These are phyloP conservation scores for Cataglyphis cursor DNA, from an alignment of 2,888 invertebrate genomes.

Conservation along the genomic window DNA sequence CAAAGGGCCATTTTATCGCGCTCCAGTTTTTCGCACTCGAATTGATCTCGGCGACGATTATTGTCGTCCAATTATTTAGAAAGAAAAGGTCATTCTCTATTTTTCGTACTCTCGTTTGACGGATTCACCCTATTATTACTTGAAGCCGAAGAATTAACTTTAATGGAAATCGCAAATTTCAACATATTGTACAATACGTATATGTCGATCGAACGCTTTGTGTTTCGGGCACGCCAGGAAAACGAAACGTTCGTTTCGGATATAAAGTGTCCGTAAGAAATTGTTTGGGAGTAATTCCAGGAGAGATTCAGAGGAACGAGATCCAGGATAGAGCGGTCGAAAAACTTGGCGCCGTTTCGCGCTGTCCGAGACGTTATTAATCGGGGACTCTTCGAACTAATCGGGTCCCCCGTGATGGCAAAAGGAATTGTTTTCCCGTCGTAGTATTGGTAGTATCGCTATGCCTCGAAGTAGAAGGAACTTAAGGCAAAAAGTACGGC, in stretches of 20 bases:
- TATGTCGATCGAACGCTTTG: slow-evolving; percentile 16
- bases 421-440: slow-evolving; percentile 80
- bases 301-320: slow-evolving; percentile 39
- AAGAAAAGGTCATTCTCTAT: slow-evolving; percentile 14
- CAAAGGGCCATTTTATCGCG: not conserved
- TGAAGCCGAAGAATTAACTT: not conserved
- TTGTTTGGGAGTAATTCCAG: slow-evolving; percentile 37
- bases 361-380: slow-evolving; percentile 66
- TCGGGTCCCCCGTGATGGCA: slow-evolving; percentile 73
- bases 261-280: slow-evolving; percentile 24
- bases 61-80: slow-evolving; percentile 39
- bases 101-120: slow-evolving; percentile 49
- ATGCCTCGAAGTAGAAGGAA: slow-evolving; percentile 75
- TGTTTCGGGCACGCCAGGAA: slow-evolving; percentile 4
- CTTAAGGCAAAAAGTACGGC: slow-evolving; percentile 48
- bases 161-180: slow-evolving; percentile 1
- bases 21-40: slow-evolving; percentile 1
- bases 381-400: slow-evolving; percentile 63
- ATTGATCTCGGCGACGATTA: slow-evolving; percentile 20
- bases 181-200: not conserved
- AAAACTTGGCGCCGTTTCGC: slow-evolving; percentile 51
- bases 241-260: slow-evolving; percentile 38
- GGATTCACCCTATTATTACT: not conserved
- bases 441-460: slow-evolving; percentile 76
- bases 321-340: slow-evolving; percentile 16